Evolutionary conservation across 1,140 invertebrate species (phyloP).

Genomic region (Aphelenchoides avenae): DNA sequence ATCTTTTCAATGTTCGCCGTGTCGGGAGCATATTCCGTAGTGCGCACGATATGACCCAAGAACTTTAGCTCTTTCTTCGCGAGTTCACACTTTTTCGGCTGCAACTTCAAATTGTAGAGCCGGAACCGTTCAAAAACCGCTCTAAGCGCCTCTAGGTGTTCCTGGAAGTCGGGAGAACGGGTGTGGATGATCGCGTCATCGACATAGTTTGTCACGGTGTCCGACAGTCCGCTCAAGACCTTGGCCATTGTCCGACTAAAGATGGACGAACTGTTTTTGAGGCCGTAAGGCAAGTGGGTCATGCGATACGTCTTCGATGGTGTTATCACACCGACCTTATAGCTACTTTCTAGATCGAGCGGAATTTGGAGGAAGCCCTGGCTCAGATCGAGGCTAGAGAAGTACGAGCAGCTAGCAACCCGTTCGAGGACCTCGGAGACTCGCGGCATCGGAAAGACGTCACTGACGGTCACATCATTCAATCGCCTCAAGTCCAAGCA

Average conservation of each 20-base stretch:
- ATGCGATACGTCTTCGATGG: not conserved
- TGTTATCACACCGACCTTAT: slow-evolving; percentile 4
- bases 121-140: slow-evolving; percentile 11
- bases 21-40: not conserved
- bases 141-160: not conserved
- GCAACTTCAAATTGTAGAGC: slow-evolving; percentile 1
- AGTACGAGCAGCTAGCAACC: slow-evolving; percentile 1
- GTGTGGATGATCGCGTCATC: slow-evolving; percentile 9
- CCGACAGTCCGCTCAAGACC: not conserved
- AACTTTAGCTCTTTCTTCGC: slow-evolving; percentile 2
- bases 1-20: not conserved
- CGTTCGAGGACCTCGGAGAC: slow-evolving; percentile 6
- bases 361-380: slow-evolving; percentile 7
- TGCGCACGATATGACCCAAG: not conserved
- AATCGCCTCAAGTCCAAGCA: slow-evolving; percentile 5
- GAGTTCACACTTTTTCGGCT: slow-evolving; percentile 9
- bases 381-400: not conserved
- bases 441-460: slow-evolving; percentile 7
- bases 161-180: not conserved
- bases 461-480: slow-evolving; percentile 2
- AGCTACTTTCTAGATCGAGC: not conserved
- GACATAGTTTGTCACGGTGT: slow-evolving; percentile 1
- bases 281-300: slow-evolving; percentile 1
- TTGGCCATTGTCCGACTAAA: not conserved
- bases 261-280: slow-evolving; percentile 5